Percentiles rank a stretch among this genome's conserved stretches.
These are phyloP conservation scores for Parnassius smintheus DNA, from an alignment of 2,888 invertebrate genomes.

Conservation along the genomic window DNA sequence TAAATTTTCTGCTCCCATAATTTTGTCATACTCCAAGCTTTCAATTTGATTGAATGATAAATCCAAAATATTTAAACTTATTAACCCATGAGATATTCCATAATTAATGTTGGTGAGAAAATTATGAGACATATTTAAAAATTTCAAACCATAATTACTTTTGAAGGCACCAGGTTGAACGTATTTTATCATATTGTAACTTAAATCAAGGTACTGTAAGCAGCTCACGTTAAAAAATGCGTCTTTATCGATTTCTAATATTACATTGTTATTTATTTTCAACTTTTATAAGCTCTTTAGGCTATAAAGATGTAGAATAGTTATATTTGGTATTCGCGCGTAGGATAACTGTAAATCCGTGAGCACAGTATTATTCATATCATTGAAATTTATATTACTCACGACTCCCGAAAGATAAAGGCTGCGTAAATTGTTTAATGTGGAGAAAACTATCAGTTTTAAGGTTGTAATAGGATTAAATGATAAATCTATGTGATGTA, in stretches of 20 bases:
- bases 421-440: conserved; percentile 36
- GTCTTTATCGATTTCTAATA: conserved; percentile 42
- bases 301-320: conserved; percentile 38
- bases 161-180: conserved; percentile 59
- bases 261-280: conserved; percentile 46
- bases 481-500: conserved; percentile 53
- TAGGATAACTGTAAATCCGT: conserved; percentile 43
- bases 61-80: conserved; percentile 48
- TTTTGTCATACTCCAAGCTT: conserved; percentile 52
- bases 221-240: conserved; percentile 42
- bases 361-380: conserved; percentile 34
- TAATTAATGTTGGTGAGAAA: conserved; percentile 44
- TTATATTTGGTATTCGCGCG: conserved; percentile 43
- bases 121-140: conserved; percentile 60
- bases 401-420: conserved; percentile 49
- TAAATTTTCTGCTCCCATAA: conserved; percentile 50
- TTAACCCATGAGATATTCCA: conserved; percentile 54
- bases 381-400: conserved; percentile 38
- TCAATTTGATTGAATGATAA: conserved; percentile 55
- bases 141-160: conserved; percentile 43
- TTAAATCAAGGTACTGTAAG: conserved; percentile 50
- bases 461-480: conserved; percentile 47
- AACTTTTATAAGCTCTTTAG: conserved; percentile 42
- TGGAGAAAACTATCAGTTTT: conserved; percentile 35
- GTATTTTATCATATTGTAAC: conserved; percentile 50